A percentile compares a stretch with the other conserved stretches of the same genome.
Conservation (phyloP, 1,140 invertebrate genomes). For the Leptinotarsa lineolata region DNA sequence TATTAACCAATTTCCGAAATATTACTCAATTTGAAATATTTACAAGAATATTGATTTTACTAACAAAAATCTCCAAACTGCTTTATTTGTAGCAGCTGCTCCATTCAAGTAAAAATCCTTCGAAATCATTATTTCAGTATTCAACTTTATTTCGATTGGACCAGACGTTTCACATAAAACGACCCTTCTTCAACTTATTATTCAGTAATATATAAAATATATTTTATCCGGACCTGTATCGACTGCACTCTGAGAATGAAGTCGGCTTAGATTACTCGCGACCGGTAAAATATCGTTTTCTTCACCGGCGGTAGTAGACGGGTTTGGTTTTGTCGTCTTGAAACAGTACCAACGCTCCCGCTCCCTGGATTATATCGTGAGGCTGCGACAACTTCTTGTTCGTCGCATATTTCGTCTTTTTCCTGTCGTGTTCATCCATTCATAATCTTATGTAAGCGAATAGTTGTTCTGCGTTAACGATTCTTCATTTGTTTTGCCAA, state of each 20-base stretch:
- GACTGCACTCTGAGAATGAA: not conserved
- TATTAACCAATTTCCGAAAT: no score
- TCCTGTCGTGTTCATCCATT: not conserved
- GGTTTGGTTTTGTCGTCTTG: not conserved
- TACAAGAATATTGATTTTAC: no score
- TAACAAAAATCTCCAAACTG: no score
- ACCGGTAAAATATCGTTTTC: constrained; percentile 14
- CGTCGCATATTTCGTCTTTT: not conserved
- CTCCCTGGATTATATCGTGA: not conserved
- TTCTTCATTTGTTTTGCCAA: no score
- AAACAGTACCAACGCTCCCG: constrained; percentile 11
- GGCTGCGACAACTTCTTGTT: not conserved
- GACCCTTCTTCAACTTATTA: no score
- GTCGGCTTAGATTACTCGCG: constrained; percentile 10
- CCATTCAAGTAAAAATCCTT: no score
- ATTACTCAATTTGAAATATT: no score
- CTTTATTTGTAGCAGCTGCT: no score
- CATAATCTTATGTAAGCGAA: not conserved
- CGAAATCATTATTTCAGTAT: no score
- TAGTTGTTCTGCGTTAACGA: not conserved
- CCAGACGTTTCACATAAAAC: no score
- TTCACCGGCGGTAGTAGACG: constrained; percentile 11
- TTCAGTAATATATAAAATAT: not conserved
- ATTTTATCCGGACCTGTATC: constrained; percentile 1
- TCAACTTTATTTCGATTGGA: no score